phyloP scores from a whole-genome alignment of 2,113 vertebrate species.

The Perca fluviatilis region DNA sequence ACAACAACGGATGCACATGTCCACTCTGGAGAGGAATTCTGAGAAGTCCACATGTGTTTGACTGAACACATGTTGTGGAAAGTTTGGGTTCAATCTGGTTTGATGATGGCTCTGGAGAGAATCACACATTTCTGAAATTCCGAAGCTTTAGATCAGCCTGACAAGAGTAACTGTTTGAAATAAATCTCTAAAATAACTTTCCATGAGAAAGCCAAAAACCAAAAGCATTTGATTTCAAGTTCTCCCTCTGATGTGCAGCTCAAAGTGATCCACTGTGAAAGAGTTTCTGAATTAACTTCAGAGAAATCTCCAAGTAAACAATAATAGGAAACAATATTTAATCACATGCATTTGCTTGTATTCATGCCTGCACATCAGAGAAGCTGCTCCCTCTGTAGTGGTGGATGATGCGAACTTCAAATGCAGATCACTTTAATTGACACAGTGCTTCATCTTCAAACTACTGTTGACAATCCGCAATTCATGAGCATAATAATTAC shows the following conservation, averaged over 20 bases:
- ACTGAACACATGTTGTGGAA: slow-evolving; percentile 75
- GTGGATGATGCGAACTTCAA: slow-evolving; percentile 75
- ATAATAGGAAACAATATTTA: slow-evolving; percentile 83
- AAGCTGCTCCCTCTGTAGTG: slow-evolving; percentile 66
- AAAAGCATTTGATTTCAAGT: slow-evolving; percentile 75
- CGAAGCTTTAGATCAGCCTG: slow-evolving; percentile 80
- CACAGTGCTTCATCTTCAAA: slow-evolving; percentile 79
- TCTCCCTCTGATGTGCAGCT: slow-evolving; percentile 74
- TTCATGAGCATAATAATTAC: slow-evolving; percentile 79
- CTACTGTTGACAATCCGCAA: slow-evolving; percentile 75
- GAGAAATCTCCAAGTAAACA: slow-evolving; percentile 77
- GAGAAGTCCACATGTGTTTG: slow-evolving; percentile 62
- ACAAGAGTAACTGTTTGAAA: slow-evolving; percentile 80
- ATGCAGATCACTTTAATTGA: slow-evolving; percentile 81
- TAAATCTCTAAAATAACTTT: slow-evolving; percentile 81
- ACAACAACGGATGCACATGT: slow-evolving; percentile 48
- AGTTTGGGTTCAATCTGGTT: slow-evolving; percentile 75
- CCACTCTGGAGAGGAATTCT: slow-evolving; percentile 58
- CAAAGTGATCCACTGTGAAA: slow-evolving; percentile 76
- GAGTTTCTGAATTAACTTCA: slow-evolving; percentile 79
- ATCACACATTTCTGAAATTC: slow-evolving; percentile 76
- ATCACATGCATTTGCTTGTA: slow-evolving; percentile 78
- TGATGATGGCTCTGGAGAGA: slow-evolving; percentile 75
- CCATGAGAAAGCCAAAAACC: slow-evolving; percentile 67
- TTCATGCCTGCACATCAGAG: slow-evolving; percentile 78